These are phyloP conservation scores for Flexamia atlantica DNA, from an alignment of 2,888 invertebrate genomes.

Conservation along the genomic window DNA sequence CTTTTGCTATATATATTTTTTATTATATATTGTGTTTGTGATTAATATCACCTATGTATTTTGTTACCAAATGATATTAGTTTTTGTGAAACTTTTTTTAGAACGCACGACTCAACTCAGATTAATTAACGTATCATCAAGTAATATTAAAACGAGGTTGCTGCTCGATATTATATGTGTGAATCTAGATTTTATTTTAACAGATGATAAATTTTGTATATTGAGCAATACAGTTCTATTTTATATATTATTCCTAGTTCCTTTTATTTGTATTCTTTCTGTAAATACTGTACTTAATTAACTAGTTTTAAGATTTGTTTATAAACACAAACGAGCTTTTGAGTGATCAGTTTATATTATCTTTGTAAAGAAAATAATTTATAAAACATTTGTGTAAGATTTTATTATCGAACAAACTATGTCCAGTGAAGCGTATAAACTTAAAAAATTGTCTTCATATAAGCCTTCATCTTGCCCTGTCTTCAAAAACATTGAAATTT, in stretches of 20 bases:
- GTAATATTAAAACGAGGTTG: slow-evolving; percentile 2
- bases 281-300: slow-evolving; percentile 67
- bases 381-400: slow-evolving; percentile 37
- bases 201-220: slow-evolving; percentile 42
- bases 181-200: slow-evolving; percentile 50
- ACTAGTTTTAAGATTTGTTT: slow-evolving; percentile 61
- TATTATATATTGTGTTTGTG: slow-evolving; percentile 36
- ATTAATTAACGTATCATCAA: slow-evolving; percentile 21
- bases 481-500: slow-evolving; percentile 49
- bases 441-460: slow-evolving; percentile 2
- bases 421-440: slow-evolving; percentile 48
- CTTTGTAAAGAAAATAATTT: slow-evolving; percentile 26
- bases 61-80: slow-evolving; percentile 58
- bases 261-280: slow-evolving; percentile 65
- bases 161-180: slow-evolving; percentile 23
- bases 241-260: slow-evolving; percentile 64
- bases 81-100: slow-evolving; percentile 7
- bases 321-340: slow-evolving; percentile 65
- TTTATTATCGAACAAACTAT: slow-evolving; percentile 44
- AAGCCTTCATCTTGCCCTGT: slow-evolving; percentile 40
- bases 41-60: slow-evolving; percentile 36
- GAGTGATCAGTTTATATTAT: slow-evolving; percentile 53
- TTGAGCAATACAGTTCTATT: slow-evolving; percentile 55
- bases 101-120: slow-evolving; percentile 11
- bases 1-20: slow-evolving; percentile 57